phyloP scores from a whole-genome alignment of 1,140 invertebrate genomes.

The Odontomachus brunneus region DNA sequence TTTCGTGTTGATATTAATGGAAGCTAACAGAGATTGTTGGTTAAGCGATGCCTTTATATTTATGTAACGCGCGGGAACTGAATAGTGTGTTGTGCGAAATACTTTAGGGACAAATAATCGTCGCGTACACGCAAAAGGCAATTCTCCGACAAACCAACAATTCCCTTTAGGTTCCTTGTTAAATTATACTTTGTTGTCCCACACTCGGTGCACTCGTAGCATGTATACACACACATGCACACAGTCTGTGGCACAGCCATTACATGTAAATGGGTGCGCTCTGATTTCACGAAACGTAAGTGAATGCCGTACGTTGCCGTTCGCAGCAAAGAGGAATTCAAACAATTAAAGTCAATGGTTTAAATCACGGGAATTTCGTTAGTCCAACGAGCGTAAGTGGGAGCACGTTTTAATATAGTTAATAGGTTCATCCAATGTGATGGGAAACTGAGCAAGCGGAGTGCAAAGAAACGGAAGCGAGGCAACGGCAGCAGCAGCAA shows the following conservation, averaged over 20 bases:
- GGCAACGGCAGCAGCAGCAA: not conserved
- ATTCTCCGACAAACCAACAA: conserved; percentile 46
- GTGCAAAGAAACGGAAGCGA: conserved; percentile 45
- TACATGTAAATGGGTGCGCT: conserved; percentile 44
- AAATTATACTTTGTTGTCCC: conserved; percentile 51
- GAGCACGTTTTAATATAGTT: conserved; percentile 56
- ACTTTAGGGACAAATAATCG: conserved; percentile 16
- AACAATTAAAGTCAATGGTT: conserved; percentile 56
- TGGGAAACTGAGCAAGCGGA: conserved; percentile 49
- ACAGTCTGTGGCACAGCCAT: conserved; percentile 18
- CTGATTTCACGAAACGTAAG: conserved; percentile 44
- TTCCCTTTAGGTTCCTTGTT: conserved; percentile 31
- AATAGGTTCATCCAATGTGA: conserved; percentile 55
- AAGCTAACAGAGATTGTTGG: no score
- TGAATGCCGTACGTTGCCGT: conserved; percentile 23
- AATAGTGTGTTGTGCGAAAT: conserved; percentile 14
- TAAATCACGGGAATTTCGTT: conserved; percentile 49
- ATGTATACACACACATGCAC: no score
- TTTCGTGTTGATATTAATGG: no score
- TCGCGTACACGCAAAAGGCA: conserved; percentile 18
- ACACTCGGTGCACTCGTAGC: not conserved
- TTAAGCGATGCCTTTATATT: no score
- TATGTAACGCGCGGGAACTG: not conserved
- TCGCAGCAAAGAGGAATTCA: conserved; percentile 27
- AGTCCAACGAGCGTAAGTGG: conserved; percentile 4